Base-by-base conservation (phyloP, 2,113 vertebrate species). In the Monopterus albus region DNA sequence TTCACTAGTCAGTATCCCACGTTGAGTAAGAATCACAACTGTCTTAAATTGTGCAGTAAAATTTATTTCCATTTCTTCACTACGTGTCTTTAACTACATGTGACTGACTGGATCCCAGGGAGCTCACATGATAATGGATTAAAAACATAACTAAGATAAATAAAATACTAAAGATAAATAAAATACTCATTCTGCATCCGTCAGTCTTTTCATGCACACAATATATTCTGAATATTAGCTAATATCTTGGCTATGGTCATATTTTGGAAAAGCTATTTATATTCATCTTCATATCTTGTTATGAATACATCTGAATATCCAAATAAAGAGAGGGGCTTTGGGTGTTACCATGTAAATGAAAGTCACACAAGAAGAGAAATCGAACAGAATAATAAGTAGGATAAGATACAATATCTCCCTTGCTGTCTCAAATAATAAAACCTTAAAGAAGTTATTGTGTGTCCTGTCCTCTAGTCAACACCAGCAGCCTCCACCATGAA, bases 271-370 rank as follows among this genome's bases (percentile, higher is more conserved):
- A 52, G 31, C 20, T 62, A 12, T 36, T 65, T n/a, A 47, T 40
- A 51, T 28, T 70, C 8, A 28, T 20, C 25, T 45, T 42, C 28
- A 36, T 56, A 57, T 61, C 49, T 74, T 46, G 3, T 42, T 75
- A 35, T 71, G 38, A 61, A 71, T 62, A 36, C 40, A 43, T 65
- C 43, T 62, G 53, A 70, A 64, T 31, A 69, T 42, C 5, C 11
- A 39, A 35, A 59, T 55, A 56, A 70, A 53, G 14, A 40, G n/a
- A 49, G 6, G n/a, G 38, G 4, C 15, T 21, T 17, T 59, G 11
- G 23, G n/a, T 2, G 29, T 40, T 33, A 42, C 38, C 20, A 52
- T 68, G 26, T 33, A 38, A 63, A 66, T 70, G 5, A 51, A 40
- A 65, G 11, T 36, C 12, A n/a, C 55, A 39, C 17, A 62, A 13